Evolutionary conservation across 1,140 invertebrate species (phyloP), one percentile per base, ranked within the genome.

Genomic region (Orius laevigatus): DNA sequence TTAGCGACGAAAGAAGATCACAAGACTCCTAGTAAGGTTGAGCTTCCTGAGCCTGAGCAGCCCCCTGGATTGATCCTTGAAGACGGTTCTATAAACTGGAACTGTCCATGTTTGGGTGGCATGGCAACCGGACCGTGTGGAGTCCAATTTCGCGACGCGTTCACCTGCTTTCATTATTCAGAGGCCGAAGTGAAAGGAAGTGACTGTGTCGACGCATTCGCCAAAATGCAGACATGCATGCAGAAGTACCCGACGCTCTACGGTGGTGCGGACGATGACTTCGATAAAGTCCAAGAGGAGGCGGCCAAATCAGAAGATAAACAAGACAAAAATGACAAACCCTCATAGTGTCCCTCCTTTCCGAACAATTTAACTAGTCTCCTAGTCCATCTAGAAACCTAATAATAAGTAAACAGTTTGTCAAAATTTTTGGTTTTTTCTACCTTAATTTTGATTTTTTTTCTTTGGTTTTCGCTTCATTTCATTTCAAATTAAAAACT

Each of bases 81-180:
- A 1, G 84, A 87, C 68, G 92, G 93, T 5, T 78, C 84, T 41
- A 94, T 97, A 49, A 97, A 97, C 66, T 97, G 91, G 90, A 82
- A 83, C 60, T 98, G 93, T 60, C 93, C 92, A 0, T 97, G 93
- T 66, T 70, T 96, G 14, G 92, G 92, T 19, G 88, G 89, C 11
- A 92, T 94, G 84, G 85, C 90, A 4, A 88, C 85, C 3, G 43
- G 92, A 2, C 92, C 93, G 0, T 98, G 93, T 64, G 92, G 89
- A 0, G 67, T 83, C 10, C 79, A 91, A 63, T 96, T 96, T 64
- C 66, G 91, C 45, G 83, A 92, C 53, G 90, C 92, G 1, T 94
- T 97, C 62, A 81, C 84, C 14, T 98, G 92, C 67, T 95, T 95
- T 63, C 90, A 95, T 65, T 87, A 89, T 57, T 84, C 79, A 47